phyloP scores from a whole-genome alignment of 2,113 vertebrate species.

The Nannospalax galili region DNA sequence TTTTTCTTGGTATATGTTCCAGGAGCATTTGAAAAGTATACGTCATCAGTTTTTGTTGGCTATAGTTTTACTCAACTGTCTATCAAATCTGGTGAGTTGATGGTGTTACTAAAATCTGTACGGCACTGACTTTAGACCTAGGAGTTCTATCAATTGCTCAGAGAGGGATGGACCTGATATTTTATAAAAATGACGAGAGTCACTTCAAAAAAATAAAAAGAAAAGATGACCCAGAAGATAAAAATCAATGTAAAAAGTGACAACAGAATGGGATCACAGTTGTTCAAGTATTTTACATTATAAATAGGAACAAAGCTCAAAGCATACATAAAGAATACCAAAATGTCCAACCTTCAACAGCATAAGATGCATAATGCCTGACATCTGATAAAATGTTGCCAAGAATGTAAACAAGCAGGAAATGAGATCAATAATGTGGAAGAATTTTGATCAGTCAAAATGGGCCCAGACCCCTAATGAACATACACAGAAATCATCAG shows the following conservation, averaged over 20 bases:
- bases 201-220: neutral
- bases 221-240: neutral
- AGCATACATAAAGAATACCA: neutral
- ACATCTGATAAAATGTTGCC: neutral
- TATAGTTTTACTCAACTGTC: neutral
- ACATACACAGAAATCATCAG: neutral
- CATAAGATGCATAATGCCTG: neutral
- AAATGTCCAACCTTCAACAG: neutral
- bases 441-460: neutral
- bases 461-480: neutral
- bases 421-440: neutral
- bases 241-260: neutral
- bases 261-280: neutral
- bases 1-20: neutral
- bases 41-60: neutral
- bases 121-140: neutral
- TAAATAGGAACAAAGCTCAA: neutral
- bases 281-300: neutral
- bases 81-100: neutral
- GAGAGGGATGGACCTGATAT: neutral
- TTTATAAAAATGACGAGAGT: neutral
- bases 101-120: neutral
- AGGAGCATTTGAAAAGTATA: neutral
- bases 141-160: neutral
- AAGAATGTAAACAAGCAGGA: neutral